Percentiles rank a stretch among this genome's conserved stretches.
Evolutionary conservation across 2,888 invertebrate species (phyloP).

Genomic region (Ferrisia virgata): DNA sequence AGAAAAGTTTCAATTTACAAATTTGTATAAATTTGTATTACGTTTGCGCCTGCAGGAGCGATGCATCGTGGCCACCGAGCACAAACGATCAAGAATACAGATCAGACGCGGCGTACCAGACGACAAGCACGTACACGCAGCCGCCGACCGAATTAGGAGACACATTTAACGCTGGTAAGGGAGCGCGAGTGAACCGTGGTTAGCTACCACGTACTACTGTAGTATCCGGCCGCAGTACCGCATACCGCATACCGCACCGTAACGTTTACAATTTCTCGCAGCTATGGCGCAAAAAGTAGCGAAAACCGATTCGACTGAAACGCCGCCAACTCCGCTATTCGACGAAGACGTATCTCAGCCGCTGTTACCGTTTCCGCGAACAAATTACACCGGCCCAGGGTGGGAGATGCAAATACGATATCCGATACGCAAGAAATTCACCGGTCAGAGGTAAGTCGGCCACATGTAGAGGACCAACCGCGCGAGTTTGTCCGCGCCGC

Average conservation of each 20-base stretch:
- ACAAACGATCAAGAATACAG: not conserved
- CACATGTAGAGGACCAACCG: no score
- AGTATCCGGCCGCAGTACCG: not conserved
- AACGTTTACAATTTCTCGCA: not conserved
- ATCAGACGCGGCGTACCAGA: not conserved
- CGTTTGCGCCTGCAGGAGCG: not conserved
- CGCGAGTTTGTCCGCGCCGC: no score
- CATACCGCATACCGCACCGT: not conserved
- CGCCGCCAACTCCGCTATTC: conserved; percentile 87
- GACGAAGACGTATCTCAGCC: conserved; percentile 92
- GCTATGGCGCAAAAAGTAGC: conserved; percentile 46
- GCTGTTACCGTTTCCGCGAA: conserved; percentile 84
- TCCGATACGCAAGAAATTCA: conserved; percentile 94
- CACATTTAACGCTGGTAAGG: not conserved
- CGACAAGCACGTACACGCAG: not conserved
- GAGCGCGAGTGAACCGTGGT: not conserved
- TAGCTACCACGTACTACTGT: not conserved
- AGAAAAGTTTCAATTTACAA: no score
- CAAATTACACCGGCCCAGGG: conserved; percentile 72
- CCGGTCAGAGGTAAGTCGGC: conserved; percentile 69
- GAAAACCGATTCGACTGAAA: conserved; percentile 64
- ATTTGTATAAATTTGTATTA: no score
- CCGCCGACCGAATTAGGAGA: not conserved
- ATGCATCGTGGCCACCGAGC: not conserved
- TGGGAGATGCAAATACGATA: conserved; percentile 97